These are phyloP conservation scores for Tribolium madens DNA, from an alignment of 1,140 invertebrate genomes.

Conservation along the genomic window DNA sequence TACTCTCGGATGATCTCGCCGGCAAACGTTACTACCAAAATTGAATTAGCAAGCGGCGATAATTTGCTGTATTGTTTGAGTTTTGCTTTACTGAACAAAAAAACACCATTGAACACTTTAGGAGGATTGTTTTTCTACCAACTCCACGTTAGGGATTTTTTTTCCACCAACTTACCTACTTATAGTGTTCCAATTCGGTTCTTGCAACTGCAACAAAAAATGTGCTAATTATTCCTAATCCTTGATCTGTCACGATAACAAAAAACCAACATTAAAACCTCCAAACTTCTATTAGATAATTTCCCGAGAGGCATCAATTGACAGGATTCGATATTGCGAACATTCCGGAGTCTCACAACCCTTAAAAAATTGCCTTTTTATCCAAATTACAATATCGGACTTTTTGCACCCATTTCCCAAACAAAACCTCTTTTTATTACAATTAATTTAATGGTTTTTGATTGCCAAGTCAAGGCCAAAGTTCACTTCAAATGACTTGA, in stretches of 20 bases:
- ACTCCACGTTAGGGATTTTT: neutral
- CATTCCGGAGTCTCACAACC: neutral
- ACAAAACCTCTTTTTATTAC: neutral
- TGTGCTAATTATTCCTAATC: too few relatives aligned
- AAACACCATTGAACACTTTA: neutral
- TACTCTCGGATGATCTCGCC: neutral
- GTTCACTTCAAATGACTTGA: neutral
- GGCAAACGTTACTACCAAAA: conserved; percentile 20
- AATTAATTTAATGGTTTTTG: neutral
- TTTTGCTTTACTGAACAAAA: neutral
- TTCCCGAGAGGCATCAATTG: conserved; percentile 6
- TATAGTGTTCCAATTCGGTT: neutral
- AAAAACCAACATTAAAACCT: neutral
- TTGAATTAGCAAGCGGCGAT: conserved; percentile 16
- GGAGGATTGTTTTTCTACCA: neutral
- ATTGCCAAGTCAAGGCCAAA: neutral
- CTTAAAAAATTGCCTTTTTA: neutral
- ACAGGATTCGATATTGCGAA: neutral
- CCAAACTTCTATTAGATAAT: conserved; percentile 16
- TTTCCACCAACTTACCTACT: neutral
- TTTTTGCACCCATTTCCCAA: neutral
- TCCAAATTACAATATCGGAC: neutral
- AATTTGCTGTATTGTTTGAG: conserved; percentile 10
- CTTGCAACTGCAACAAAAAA: neutral
- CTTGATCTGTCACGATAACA: neutral